Base-by-base conservation (phyloP, 1,140 invertebrate species). In the Apocrypta bakeri region DNA sequence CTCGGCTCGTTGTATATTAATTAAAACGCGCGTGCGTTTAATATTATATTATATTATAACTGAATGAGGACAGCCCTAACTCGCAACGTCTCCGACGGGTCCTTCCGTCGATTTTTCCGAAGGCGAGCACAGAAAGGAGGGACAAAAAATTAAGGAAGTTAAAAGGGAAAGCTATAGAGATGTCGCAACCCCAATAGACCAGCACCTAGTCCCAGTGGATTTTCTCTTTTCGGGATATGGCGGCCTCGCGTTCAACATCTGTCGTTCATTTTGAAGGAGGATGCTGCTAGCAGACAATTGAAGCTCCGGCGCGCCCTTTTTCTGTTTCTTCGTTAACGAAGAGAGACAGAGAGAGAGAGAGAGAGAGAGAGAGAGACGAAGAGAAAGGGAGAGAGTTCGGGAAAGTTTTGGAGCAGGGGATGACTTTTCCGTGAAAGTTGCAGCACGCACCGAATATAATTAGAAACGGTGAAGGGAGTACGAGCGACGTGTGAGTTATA, bases 221-320 rank as follows among this genome's bases (percentile, higher is more conserved):
- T 86, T 25, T n/a, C 56, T 31, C 14, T 68, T 11, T 27, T 69
- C 11, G 37, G 68, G 83, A 90, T 21, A 56, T 90, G 89, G 88
- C 82, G 71, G 85, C 84, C 83, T 81, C 85, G 71, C 69, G 48
- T 48, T 69, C 85, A 86, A 90, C 90, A 91, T 91, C 90, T 91
- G 90, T 88, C 88, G 89, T 85, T 88, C 85, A 86, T 88, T 89
- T 87, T 84, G 79, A 63, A 84, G 71, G 83, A 84, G 85, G 73
- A 69, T 37, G 63, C 42, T n/a, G 64, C 17, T 21, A 37, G 21
- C 33, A 74, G 79, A 82, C 80, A 82, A 82, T 82, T 71, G 79
- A 56, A 37, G 37, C 69, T 61, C 27, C 40, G 71, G 25, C 71
- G 79, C 72, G 79, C 71, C 79, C 79, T 66, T 81, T 74, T 79